These are phyloP conservation scores for Drosophila villosipedis DNA, from an alignment of 2,888 invertebrate species.

Conservation along the genomic window DNA sequence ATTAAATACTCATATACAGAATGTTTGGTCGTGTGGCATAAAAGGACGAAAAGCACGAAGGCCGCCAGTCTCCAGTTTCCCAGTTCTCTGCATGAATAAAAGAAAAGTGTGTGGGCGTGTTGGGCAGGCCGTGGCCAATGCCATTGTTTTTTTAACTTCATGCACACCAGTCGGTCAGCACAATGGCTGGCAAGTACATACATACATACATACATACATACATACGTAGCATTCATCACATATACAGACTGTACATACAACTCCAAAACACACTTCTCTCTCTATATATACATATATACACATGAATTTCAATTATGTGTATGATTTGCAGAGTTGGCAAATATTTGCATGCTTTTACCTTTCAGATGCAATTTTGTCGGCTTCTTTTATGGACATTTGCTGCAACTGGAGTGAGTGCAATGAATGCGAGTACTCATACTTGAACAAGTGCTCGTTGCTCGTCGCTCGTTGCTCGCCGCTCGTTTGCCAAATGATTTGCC, in stretches of 20 bases:
- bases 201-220: background rate
- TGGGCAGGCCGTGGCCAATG: conserved; percentile 47
- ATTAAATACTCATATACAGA: conserved; percentile 77
- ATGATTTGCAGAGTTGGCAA: conserved; percentile 74
- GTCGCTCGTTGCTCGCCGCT: conserved; percentile 6
- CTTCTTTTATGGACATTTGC: conserved; percentile 56
- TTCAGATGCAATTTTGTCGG: conserved; percentile 73
- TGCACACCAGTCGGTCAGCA: conserved; percentile 64
- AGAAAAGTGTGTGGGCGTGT: conserved; percentile 41
- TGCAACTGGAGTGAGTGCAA: conserved; percentile 12
- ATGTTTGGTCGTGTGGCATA: conserved; percentile 60
- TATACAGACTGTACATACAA: conserved; percentile 1
- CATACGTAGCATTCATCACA: background rate
- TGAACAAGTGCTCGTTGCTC: conserved; percentile 1
- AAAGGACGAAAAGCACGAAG: conserved; percentile 45
- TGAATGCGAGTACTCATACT: conserved; percentile 19
- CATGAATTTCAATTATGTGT: conserved; percentile 74
- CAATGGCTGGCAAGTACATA: conserved; percentile 42
- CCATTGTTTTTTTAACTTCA: conserved; percentile 69
- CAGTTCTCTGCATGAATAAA: conserved; percentile 36
- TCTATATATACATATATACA: conserved; percentile 23
- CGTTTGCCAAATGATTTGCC: conserved; percentile 6
- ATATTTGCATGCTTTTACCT: conserved; percentile 72
- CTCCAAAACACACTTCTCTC: background rate
- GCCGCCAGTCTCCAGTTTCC: conserved; percentile 14